Evolutionary conservation across 2,797 vertebrate genomes (phyloP).

Genomic region (Onychomys leucogaster): DNA sequence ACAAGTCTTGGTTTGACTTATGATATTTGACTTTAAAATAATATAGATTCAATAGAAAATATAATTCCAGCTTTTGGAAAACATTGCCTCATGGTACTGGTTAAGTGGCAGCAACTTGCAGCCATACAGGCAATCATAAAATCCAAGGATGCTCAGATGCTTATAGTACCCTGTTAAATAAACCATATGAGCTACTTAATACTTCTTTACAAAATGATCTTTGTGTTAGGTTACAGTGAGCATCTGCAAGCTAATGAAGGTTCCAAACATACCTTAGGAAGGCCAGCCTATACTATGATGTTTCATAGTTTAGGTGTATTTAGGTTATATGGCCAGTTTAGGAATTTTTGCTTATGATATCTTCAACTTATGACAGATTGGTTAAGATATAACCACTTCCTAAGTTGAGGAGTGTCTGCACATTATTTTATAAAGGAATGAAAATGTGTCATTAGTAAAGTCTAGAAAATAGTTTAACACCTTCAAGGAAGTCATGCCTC

Average conservation of each 20-base stretch:
- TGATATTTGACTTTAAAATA: not conserved
- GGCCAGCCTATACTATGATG: too few relatives aligned
- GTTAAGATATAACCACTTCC: not conserved
- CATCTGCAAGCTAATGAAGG: not conserved
- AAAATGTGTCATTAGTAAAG: slow-evolving; percentile 1
- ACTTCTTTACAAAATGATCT: not conserved
- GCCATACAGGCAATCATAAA: not conserved
- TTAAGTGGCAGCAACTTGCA: fast-evolving
- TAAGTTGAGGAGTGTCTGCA: not conserved
- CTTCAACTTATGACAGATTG: not conserved
- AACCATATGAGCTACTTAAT: not conserved
- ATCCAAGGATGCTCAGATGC: too few relatives aligned
- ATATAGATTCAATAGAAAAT: not conserved
- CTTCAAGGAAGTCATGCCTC: not conserved
- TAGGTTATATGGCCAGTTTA: not conserved
- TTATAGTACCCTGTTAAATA: fast-evolving
- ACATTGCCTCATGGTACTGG: not conserved
- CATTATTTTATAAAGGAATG: not conserved
- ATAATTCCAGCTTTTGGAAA: not conserved
- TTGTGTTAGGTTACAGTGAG: not conserved
- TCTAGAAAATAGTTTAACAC: not conserved
- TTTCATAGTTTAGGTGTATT: not conserved
- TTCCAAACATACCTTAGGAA: not conserved
- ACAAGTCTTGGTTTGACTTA: too few relatives aligned
- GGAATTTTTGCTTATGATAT: not conserved